Conservation (phyloP, 2,888 invertebrate genomes). For the Micoletzkya japonica region DNA sequence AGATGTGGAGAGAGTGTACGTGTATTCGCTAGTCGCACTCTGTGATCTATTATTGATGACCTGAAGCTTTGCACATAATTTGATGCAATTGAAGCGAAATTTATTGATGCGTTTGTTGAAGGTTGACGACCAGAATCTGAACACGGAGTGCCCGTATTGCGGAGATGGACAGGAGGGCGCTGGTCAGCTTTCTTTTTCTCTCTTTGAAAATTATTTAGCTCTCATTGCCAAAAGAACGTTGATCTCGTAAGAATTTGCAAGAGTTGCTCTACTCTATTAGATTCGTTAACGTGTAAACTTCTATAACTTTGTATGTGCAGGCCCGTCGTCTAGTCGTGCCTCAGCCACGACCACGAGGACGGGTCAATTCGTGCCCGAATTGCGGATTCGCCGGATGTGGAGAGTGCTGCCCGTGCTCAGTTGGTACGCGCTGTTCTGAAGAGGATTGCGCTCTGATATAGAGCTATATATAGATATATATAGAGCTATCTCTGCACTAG, state of each 20-base stretch:
- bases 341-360: background rate
- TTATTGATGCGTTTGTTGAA: slow-evolving; percentile 3
- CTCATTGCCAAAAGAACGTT: background rate
- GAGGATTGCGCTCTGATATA: slow-evolving; percentile 19
- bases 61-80: background rate
- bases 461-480: no score
- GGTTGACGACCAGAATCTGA: slow-evolving; percentile 75
- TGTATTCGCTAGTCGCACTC: no score
- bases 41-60: background rate
- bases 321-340: background rate
- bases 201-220: background rate
- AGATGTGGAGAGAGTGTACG: no score
- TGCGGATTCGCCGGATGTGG: slow-evolving; percentile 27
- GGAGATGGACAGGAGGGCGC: slow-evolving; percentile 2
- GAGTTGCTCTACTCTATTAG: no score
- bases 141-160: slow-evolving; percentile 72
- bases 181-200: background rate
- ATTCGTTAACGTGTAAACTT: no score
- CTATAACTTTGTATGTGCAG: background rate
- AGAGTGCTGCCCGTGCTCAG: slow-evolving; percentile 32
- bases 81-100: background rate
- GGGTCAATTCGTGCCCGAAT: slow-evolving; percentile 23
- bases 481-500: no score
- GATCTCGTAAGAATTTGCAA: background rate
- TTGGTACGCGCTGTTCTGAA: slow-evolving; percentile 42